phyloP scores from a whole-genome alignment of 2,888 invertebrate genomes.

The Ceraclea dissimilis region DNA sequence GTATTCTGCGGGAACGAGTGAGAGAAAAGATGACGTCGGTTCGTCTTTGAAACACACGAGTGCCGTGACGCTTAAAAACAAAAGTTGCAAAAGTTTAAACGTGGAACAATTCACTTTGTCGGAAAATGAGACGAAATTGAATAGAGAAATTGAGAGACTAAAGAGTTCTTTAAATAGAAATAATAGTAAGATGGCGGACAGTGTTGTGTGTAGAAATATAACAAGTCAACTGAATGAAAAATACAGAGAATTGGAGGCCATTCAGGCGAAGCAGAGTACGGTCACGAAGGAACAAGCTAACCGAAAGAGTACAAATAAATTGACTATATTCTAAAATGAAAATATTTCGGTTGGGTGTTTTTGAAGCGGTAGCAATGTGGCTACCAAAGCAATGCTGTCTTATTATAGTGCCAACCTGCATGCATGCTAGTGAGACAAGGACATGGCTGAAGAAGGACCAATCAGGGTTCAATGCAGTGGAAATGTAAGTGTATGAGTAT shows the following conservation, averaged over 20 bases:
- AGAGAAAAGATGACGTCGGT: conserved; percentile 14
- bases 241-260: conserved; percentile 51
- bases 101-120: conserved; percentile 65
- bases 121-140: conserved; percentile 61
- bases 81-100: conserved; percentile 60
- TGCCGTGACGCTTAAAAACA: conserved; percentile 39
- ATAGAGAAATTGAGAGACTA: conserved; percentile 58
- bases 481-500: no score
- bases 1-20: conserved; percentile 18
- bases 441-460: no score
- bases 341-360: no score
- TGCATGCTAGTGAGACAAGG: no score
- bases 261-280: conserved; percentile 54
- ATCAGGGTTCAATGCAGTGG: no score
- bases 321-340: conserved; percentile 69
- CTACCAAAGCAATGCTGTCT: no score
- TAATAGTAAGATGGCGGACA: conserved; percentile 40
- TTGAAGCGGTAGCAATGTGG: no score
- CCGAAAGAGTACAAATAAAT: conserved; percentile 65
- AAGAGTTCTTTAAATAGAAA: conserved; percentile 59
- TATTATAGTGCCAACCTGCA: no score
- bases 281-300: conserved; percentile 63
- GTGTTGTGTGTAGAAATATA: conserved; percentile 54
- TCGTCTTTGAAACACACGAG: not conserved
- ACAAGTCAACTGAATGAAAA: conserved; percentile 52